Base-by-base conservation (phyloP, 2,113 vertebrate species). In the Indri indri region DNA sequence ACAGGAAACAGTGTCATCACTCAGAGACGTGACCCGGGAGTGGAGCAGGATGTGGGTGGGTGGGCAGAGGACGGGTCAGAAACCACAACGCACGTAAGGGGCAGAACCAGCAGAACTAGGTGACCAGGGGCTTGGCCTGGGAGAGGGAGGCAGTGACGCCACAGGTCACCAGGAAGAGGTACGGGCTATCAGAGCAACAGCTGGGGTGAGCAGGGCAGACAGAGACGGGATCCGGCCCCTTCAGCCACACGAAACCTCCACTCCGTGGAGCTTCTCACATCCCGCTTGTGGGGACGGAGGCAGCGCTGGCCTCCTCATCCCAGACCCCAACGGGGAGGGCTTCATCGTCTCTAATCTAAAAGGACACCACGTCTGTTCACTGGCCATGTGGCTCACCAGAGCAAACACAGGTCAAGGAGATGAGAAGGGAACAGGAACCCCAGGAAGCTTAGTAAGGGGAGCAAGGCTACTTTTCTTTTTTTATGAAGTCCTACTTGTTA, bases 41-140 rank as follows among this genome's bases (percentile, higher is more conserved):
- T 11, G 14, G 34, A 3, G 30, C 6, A 10, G 90, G 37, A 47
- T 20, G 1, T 20, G 63, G 27, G 10, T n/a, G 27, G 45, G 16
- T 0, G 1, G 22, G 32, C 18, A 34, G 20, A 47, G 66, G n/a
- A 47, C 14, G 6, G 2, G 1, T 13, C 25, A 22, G 18, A 1
- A 20, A 25, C 30, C 34, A 57, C 42, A 34, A 30, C 37, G 14
- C 12, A 16, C 0, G 3, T 16, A 30, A 37, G 45, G 16, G 27
- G 22, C 32, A 14, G 16, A 50, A n/a, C 4, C 6, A 20, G 65
- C 22, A 70, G 50, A 61, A 30, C 57, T 2, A 18, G 11, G 74
- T 63, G 25, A 22, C 34, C 10, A 5, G 1, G 45, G 79, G 37
- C 27, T 23, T 30, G 27, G 42, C 14, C 27, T 18, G 73, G 27